A percentile compares a stretch with the other conserved stretches of the same genome.
Conservation (phyloP, 2,113 vertebrate species). For the Chlamydotis undulata region DNA sequence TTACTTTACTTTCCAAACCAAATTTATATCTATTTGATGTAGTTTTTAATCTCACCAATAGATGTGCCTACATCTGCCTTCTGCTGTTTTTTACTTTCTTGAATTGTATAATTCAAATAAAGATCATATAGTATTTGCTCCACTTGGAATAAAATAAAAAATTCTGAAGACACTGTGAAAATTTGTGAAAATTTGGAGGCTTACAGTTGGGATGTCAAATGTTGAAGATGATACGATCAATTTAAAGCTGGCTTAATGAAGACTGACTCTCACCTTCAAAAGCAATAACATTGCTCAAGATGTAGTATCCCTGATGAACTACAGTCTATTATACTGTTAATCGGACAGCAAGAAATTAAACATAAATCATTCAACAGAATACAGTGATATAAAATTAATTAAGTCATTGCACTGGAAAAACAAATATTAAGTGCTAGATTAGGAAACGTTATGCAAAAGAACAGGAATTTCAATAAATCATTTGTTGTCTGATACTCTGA, state of each 20-base stretch:
- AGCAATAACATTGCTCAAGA: background rate
- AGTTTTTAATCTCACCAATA: background rate
- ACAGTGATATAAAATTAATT: slow-evolving; percentile 44
- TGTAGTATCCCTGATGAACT: background rate
- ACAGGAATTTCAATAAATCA: background rate
- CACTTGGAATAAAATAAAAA: background rate
- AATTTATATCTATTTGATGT: background rate
- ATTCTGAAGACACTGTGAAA: background rate
- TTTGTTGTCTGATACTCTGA: background rate
- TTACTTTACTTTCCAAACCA: background rate
- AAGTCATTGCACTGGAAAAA: background rate
- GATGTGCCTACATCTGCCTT: background rate
- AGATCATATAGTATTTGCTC: background rate
- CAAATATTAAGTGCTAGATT: background rate
- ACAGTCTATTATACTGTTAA: slow-evolving; percentile 20
- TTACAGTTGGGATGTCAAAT: background rate
- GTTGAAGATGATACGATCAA: background rate
- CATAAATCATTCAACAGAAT: slow-evolving; percentile 36
- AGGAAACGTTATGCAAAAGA: background rate
- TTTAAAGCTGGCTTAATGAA: slow-evolving; percentile 19
- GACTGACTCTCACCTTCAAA: slow-evolving; percentile 24
- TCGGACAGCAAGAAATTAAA: slow-evolving; percentile 28
- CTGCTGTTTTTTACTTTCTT: background rate
- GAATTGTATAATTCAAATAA: background rate
- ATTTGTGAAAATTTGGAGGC: background rate